Base-by-base conservation (phyloP, 2,797 vertebrate species). In the Alfaro cultratus region DNA sequence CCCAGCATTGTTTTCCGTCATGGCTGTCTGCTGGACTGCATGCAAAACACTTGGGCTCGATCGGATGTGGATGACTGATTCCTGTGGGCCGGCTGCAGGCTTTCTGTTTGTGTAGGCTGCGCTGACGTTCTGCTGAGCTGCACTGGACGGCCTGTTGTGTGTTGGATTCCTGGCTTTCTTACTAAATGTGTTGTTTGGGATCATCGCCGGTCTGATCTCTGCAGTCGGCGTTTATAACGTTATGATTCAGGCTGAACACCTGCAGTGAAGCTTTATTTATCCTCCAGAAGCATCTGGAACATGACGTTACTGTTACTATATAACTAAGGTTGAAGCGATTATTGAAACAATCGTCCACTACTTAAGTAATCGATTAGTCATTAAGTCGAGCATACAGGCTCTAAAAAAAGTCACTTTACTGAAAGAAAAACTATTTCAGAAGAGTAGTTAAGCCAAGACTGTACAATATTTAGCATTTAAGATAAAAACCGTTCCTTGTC, bases 41-140 rank as follows among this genome's bases (percentile, higher is more conserved):
- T 80, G 77, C 78, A 84, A 75, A 84, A 84, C 64, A 74, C 72
- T 29, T 74, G 78, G 3, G 55, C 76, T 51, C 18, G 60, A 79
- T 87, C 64, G 67, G 80, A 79, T 82, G 75, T 82, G 79, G 81
- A 86, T 79, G 84, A 81, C 77, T 81, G 86, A 73, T 36, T 89
- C 82, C 75, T 80, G 75, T 78, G 47, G 78, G 80, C 70, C 16
- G 5, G 75, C 77, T 81, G 47, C 62, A 57, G 49, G 74, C 18
- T 76, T 29, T 41, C 43, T 78, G 79, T 78, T 71, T 26, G 49
- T 85, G 36, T 49, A 4, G 41, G 76, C n/a, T 60, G 55, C n/a
- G 51, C 81, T 18, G 62, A 23, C 74, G 67, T 73, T 64, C 73
- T 70, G 34, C 34, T 79, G 46, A 82, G 74, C 47, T 57, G 46